Conservation (phyloP, 92 coral and sea anemone species). For the Plumapathes pennacea region DNA sequence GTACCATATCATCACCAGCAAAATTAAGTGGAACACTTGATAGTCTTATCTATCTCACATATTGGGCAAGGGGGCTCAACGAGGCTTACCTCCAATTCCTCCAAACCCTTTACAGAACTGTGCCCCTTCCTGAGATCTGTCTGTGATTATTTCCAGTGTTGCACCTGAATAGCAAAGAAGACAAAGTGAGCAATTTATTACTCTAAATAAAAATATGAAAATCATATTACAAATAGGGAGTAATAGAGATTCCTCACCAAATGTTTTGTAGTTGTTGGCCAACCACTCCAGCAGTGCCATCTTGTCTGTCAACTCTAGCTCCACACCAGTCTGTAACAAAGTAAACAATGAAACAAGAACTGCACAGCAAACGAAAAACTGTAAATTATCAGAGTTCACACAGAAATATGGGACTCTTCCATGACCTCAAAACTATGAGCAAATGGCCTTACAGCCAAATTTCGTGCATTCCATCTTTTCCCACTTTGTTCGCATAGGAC, state of each 20-base stretch:
- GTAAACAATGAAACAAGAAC: not conserved
- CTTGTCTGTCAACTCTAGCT: slow-evolving; percentile 84
- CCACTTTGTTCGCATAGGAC: too few relatives aligned
- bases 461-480: too few relatives aligned
- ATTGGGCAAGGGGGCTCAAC: too few relatives aligned
- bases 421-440: too few relatives aligned
- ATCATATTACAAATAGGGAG: too few relatives aligned
- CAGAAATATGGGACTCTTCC: too few relatives aligned
- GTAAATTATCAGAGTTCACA: too few relatives aligned
- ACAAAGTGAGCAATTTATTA: not conserved
- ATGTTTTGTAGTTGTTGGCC: slow-evolving; percentile 90
- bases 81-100: slow-evolving; percentile 84
- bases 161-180: slow-evolving; percentile 58
- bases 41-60: too few relatives aligned
- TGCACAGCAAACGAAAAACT: not conserved
- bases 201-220: not conserved
- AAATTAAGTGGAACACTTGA: too few relatives aligned
- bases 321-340: slow-evolving; percentile 79
- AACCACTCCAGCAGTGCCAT: slow-evolving; percentile 93
- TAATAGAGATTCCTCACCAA: slow-evolving; percentile 79
- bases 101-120: slow-evolving; percentile 99
- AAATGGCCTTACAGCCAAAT: too few relatives aligned
- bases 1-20: too few relatives aligned
- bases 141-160: slow-evolving; percentile 96
- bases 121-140: slow-evolving; percentile 98